Evolutionary conservation across 2,888 invertebrate species (phyloP).

Genomic region (Chrysodeixis includens): DNA sequence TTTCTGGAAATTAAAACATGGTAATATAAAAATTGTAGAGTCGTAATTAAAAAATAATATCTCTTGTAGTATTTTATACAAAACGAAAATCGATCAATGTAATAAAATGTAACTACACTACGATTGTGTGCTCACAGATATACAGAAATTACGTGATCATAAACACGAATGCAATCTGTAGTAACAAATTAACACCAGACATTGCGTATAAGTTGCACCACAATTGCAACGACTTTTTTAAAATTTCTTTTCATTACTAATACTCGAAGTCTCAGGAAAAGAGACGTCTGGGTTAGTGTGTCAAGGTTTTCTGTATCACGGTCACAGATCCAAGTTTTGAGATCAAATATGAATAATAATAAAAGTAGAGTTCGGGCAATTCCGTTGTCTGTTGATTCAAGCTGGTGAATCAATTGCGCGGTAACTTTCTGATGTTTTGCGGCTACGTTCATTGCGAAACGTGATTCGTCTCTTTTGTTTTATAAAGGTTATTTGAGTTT

Average conservation of each 20-base stretch:
- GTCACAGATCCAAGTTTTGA: slow-evolving; percentile 29
- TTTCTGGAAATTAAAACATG: too few relatives aligned
- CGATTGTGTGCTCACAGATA: background rate
- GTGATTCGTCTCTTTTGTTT: background rate
- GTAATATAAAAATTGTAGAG: too few relatives aligned
- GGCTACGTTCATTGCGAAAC: slow-evolving; percentile 2
- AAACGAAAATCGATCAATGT: background rate
- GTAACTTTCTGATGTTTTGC: slow-evolving; percentile 22
- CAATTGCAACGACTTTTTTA: slow-evolving; percentile 16
- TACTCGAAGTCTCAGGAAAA: slow-evolving; percentile 36
- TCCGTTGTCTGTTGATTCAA: slow-evolving; percentile 24
- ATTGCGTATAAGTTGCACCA: slow-evolving; percentile 25
- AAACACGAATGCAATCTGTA: background rate
- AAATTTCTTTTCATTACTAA: slow-evolving; percentile 23
- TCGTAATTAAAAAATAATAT: too few relatives aligned
- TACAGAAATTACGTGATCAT: background rate
- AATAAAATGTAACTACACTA: background rate
- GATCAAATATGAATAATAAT: slow-evolving; percentile 27
- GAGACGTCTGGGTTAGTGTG: slow-evolving; percentile 44
- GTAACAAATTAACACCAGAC: background rate
- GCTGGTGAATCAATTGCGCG: slow-evolving; percentile 47
- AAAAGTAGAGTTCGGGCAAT: slow-evolving; percentile 25
- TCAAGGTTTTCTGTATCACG: slow-evolving; percentile 41
- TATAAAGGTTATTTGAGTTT: background rate
- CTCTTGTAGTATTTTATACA: too few relatives aligned